Base-by-base conservation (phyloP, 2,113 vertebrate species). In the Chionodraco myersi region DNA sequence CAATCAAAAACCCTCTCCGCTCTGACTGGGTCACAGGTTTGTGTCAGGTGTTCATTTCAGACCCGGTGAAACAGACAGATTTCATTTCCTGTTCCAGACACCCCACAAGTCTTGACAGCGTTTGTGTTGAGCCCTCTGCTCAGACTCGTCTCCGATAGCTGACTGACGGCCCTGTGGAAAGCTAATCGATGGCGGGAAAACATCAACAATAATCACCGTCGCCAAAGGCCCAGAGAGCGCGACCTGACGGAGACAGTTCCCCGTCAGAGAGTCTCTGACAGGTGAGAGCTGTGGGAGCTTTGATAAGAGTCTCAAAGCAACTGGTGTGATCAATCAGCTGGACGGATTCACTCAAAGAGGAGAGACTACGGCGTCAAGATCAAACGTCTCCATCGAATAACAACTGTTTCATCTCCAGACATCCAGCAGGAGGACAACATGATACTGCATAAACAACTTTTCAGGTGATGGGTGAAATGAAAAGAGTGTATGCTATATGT, bases 171-270 rank as follows among this genome's bases (percentile, higher is more conserved):
- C 73, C 65, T 0, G 51, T 1, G 72, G 84, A 86, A 76, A 86
- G 78, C 53, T 73, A 84, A 89, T 86, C 81, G 47, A 89, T 86
- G 77, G 62, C 53, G 23, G 81, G 67, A 53, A 79, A 79, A 65
- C 82, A 84, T 74, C 62, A 74, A 75, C 78, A 86, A 86, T 84
- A 84, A 84, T 84, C 84, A 76, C 53, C 10, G 47, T 47, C 36
- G 7, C 65, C 75, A 68, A 65, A 80, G 66, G 65, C 67, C 53
- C 77, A 41, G 58, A 48, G 70, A 44, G 57, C 60, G 0, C 5
- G 64, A 74, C 86, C 83, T 72, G 77, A 72, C 11, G 73, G 83
- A 80, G 77, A 86, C 41, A 1, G 73, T 73, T 83, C 69, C 61
- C 5, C 36, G 45, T 78, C 80, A 56, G 77, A 69, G 77, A 80